Evolutionary conservation across 2,888 invertebrate species (phyloP).

Genomic region (Alcis repandata): DNA sequence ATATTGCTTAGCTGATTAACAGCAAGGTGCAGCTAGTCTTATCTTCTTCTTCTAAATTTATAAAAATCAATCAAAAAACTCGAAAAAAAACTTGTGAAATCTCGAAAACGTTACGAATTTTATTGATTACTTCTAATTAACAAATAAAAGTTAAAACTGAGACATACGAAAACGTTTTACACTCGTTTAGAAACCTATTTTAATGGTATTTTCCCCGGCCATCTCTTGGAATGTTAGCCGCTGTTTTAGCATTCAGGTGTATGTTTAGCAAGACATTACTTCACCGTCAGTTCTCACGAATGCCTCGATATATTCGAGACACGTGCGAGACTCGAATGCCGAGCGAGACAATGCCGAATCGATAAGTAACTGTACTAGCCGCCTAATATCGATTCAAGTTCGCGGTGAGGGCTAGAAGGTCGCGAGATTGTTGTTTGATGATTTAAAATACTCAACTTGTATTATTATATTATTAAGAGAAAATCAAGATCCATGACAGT

Average conservation of each 20-base stretch:
- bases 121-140: no score
- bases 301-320: conserved; percentile 68
- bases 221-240: conserved; percentile 40
- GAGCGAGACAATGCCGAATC: conserved; percentile 80
- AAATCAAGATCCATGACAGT: no score
- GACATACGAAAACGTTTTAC: neutral
- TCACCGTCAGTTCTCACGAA: conserved; percentile 77
- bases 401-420: conserved; percentile 47
- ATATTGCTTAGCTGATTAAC: no score
- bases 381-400: conserved; percentile 72
- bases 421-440: neutral
- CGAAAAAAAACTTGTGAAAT: no score
- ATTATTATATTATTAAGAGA: no score
- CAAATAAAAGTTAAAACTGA: neutral
- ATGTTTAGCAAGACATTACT: conserved; percentile 64
- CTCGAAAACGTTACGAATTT: no score
- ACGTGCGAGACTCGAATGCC: conserved; percentile 75
- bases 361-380: conserved; percentile 80
- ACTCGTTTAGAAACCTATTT: neutral
- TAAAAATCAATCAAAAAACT: no score
- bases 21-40: no score
- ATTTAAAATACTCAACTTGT: neutral
- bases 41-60: no score
- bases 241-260: conserved; percentile 46
- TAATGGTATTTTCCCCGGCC: conserved; percentile 17